phyloP scores from a whole-genome alignment of 2,797 vertebrate species.

The Scolopax bukidnonensis region DNA sequence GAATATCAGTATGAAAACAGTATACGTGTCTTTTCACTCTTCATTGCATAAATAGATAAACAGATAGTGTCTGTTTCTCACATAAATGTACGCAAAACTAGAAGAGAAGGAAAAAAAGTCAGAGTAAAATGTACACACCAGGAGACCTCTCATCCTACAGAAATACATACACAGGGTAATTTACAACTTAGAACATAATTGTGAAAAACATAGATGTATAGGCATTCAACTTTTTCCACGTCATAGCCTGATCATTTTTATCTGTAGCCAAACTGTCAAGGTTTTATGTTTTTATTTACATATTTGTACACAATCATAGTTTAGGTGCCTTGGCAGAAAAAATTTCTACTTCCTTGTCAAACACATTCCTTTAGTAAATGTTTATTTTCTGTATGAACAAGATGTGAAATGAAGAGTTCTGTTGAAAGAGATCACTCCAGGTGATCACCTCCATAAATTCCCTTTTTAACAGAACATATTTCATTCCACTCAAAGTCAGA shows the following conservation, averaged over 20 bases:
- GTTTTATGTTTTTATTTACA: neutral
- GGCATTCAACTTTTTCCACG: neutral
- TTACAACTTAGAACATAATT: neutral
- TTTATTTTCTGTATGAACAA: conserved; percentile 10
- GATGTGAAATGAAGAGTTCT: conserved; percentile 23
- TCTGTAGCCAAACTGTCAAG: neutral
- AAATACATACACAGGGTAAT: neutral
- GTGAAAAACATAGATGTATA: neutral
- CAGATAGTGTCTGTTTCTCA: neutral
- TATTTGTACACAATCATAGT: neutral
- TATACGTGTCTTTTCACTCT: neutral
- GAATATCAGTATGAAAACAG: neutral
- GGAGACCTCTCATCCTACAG: neutral
- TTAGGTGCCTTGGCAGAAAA: neutral
- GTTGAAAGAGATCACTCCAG: conserved; percentile 9
- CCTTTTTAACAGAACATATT: conserved; percentile 20
- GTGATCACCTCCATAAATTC: conserved; percentile 32
- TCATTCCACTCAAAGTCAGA: conserved; percentile 11
- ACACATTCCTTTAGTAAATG: neutral
- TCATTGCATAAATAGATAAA: neutral
- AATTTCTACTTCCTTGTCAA: neutral
- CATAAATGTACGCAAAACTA: neutral
- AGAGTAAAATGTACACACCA: neutral
- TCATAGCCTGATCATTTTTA: neutral
- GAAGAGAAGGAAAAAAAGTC: neutral